Evolutionary conservation across 2,888 invertebrate species (phyloP), one percentile per base, ranked within the genome.

Genomic region (Troglohyphantes excavatus): DNA sequence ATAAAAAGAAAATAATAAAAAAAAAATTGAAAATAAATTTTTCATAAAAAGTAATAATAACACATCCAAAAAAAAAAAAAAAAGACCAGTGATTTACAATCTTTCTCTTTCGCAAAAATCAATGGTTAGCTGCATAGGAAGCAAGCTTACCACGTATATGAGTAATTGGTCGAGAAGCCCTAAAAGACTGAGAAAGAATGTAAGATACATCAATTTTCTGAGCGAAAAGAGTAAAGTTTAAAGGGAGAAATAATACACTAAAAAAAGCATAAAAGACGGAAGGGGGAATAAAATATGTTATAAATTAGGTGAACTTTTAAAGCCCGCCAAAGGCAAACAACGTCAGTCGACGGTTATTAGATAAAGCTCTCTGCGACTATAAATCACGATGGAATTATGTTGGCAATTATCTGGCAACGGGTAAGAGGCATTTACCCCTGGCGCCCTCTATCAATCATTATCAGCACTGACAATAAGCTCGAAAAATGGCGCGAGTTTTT

Each of bases 361-460:
- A 90, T 90, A 90, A 85, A 90, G 83, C 90, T 84, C 90, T 81
- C 90, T 65, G 79, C 85, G 79, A 78, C 90, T 75, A 90, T 90
- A 90, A 90, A 90, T 90, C 90, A 90, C 79, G 85, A 75, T 90
- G 85, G 90, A 90, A 90, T 90, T 90, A 90, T 90, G 90, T 90
- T 90, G 84, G 90, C 90, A 90, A 90, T 90, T 90, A 90, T 90
- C 90, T 90, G 85, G 85, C 90, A 90, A 90, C 85, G 90, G 85
- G 90, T 90, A 85, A 90, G 90, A 84, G 90, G 90, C 90, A 90
- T 90, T 90, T 90, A 90, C 85, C 85, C 90, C 90, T 85, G 73
- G 90, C 90, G 90, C 90, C 90, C 90, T 90, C 84, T 90, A 90
- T 90, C 90, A 90, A 90, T 90, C 90, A 90, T 90, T 90, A 90